phyloP scores from a whole-genome alignment of 2,113 vertebrate genomes.

The Melanotaenia duboulayi region DNA sequence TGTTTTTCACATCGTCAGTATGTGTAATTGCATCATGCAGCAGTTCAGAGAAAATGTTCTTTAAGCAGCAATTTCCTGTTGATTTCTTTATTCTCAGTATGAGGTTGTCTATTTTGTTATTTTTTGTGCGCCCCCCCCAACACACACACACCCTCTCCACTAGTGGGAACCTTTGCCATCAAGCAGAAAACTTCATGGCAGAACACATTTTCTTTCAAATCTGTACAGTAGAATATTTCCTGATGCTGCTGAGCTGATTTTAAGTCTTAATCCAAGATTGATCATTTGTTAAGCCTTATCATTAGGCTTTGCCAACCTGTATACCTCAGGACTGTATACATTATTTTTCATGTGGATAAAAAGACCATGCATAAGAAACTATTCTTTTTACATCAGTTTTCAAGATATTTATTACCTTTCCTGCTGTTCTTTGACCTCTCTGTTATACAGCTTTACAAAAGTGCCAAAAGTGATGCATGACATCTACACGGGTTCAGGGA shows the following conservation, averaged over 20 bases:
- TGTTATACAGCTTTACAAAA: slow-evolving; percentile 33
- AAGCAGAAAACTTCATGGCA: slow-evolving; percentile 6
- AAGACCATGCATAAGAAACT: slow-evolving; percentile 25
- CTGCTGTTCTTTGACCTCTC: neutral
- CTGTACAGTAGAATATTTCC: slow-evolving; percentile 34
- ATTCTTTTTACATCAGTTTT: neutral
- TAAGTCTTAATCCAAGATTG: slow-evolving; percentile 22
- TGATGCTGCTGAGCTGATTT: slow-evolving; percentile 55
- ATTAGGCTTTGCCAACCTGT: slow-evolving; percentile 47
- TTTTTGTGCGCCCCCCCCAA: neutral
- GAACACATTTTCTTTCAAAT: neutral
- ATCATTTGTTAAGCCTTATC: slow-evolving; percentile 24
- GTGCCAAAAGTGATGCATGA: slow-evolving; percentile 63
- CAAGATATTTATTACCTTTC: slow-evolving; percentile 24
- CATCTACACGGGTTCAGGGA: slow-evolving; percentile 17
- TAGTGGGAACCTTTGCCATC: too few relatives aligned
- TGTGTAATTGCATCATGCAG: slow-evolving; percentile 20
- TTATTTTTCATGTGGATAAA: slow-evolving; percentile 29
- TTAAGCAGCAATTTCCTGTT: slow-evolving; percentile 15
- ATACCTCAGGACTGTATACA: slow-evolving; percentile 62
- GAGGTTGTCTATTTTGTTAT: slow-evolving; percentile 14
- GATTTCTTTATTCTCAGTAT: neutral
- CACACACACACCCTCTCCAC: too few relatives aligned
- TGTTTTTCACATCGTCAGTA: slow-evolving; percentile 23
- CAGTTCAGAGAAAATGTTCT: slow-evolving; percentile 3